Evolutionary conservation across 2,888 invertebrate genomes (phyloP).

Genomic region (Carterocephalus palaemon): DNA sequence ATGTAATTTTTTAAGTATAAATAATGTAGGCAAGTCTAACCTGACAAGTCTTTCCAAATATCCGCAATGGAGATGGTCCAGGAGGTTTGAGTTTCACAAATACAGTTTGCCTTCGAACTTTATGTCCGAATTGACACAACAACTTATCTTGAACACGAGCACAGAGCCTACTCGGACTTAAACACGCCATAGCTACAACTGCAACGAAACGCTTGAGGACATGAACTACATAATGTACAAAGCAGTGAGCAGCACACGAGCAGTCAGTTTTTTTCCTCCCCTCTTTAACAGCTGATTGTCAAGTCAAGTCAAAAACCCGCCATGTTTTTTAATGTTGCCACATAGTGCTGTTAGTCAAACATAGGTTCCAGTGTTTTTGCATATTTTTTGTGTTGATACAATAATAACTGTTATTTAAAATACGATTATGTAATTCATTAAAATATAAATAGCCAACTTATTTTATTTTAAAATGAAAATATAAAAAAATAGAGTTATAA

Average conservation of each 20-base stretch:
- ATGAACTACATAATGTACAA: conserved; percentile 71
- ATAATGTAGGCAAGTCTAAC: conserved; percentile 51
- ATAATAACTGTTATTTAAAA: too few species aligned
- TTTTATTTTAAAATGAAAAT: too few species aligned
- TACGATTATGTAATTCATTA: too few species aligned
- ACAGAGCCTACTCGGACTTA: conserved; percentile 90
- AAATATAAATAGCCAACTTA: too few species aligned
- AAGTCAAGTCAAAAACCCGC: conserved; percentile 42
- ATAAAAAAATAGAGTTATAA: too few species aligned
- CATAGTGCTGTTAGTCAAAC: neutral
- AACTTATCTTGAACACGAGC: conserved; percentile 88
- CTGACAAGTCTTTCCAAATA: conserved; percentile 76
- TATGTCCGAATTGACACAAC: conserved; percentile 88
- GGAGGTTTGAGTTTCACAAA: conserved; percentile 84
- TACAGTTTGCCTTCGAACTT: conserved; percentile 83
- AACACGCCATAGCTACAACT: conserved; percentile 90
- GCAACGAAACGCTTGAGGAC: conserved; percentile 81
- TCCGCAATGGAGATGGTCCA: conserved; percentile 78
- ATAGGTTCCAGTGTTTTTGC: neutral
- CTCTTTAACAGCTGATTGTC: conserved; percentile 77
- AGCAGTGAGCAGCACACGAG: conserved; percentile 52
- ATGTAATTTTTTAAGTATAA: too few species aligned
- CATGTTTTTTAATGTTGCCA: conserved; percentile 46
- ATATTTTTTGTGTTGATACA: too few species aligned
- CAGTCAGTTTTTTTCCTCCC: conserved; percentile 74